A percentile compares a stretch with the other conserved stretches of the same genome.
Evolutionary conservation across 2,888 invertebrate genomes (phyloP).

Genomic region (Acanthacorydalis orientalis): DNA sequence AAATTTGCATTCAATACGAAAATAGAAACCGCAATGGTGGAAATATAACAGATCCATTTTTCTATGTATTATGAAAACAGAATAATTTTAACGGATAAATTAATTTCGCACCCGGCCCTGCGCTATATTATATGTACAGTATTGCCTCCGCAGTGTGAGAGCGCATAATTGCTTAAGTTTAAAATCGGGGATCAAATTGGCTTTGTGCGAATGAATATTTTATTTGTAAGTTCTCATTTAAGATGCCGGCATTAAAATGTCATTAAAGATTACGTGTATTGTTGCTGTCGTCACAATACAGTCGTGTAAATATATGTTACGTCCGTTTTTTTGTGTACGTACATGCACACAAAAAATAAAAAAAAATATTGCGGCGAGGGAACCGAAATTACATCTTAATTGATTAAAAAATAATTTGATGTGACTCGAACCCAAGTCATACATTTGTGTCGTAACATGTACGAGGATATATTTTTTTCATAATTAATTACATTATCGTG

Average conservation of each 20-base stretch:
- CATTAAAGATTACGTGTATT: conserved; percentile 18
- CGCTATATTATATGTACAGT: too few species aligned
- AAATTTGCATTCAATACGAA: too few species aligned
- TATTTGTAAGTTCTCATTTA: conserved; percentile 21
- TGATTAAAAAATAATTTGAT: conserved; percentile 1
- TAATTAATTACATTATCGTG: too few species aligned
- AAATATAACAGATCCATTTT: too few species aligned
- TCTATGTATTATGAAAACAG: too few species aligned
- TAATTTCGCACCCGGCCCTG: too few species aligned
- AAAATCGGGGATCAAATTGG: conserved; percentile 24
- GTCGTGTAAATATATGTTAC: too few species aligned
- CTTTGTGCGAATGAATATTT: conserved; percentile 28
- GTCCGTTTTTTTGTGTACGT: neutral
- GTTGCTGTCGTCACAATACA: neutral
- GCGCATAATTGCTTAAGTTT: conserved; percentile 27
- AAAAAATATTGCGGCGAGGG: neutral
- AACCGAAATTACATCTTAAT: neutral
- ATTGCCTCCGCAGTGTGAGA: conserved; percentile 17
- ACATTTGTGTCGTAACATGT: too few species aligned
- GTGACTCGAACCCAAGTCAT: neutral
- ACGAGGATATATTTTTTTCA: too few species aligned
- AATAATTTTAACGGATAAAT: too few species aligned
- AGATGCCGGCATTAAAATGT: conserved; percentile 21
- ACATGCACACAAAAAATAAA: neutral
- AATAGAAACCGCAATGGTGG: too few species aligned